Conservation (phyloP, 2,113 vertebrate genomes). For the Clupea harengus region DNA sequence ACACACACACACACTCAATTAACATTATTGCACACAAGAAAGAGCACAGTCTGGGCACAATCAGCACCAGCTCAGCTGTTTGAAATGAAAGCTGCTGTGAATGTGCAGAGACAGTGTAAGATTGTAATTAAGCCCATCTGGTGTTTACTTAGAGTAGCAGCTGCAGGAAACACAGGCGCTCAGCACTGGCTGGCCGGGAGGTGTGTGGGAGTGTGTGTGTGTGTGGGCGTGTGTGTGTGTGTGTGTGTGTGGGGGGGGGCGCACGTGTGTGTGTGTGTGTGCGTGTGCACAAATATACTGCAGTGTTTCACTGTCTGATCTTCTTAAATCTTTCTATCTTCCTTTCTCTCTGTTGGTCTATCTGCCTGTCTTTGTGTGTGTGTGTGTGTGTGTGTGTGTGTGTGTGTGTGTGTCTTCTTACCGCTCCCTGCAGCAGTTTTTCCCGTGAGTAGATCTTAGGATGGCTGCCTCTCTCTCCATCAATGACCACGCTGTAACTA, state of each 20-base stretch:
- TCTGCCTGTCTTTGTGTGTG: neutral
- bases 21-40: neutral
- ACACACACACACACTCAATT: neutral
- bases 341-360: neutral
- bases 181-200: neutral
- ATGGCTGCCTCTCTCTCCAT: constrained; percentile 90
- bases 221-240: neutral
- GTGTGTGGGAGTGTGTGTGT: too few relatives aligned
- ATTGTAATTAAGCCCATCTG: neutral
- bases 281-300: neutral
- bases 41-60: neutral
- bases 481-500: constrained; percentile 90
- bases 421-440: constrained; percentile 92
- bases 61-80: neutral
- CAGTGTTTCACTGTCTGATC: constrained; percentile 3
- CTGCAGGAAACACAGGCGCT: neutral
- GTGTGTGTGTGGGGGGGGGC: neutral
- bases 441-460: constrained; percentile 91
- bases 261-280: neutral
- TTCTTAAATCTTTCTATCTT: neutral
- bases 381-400: neutral
- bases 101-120: neutral
- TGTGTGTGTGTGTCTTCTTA: constrained; percentile 67
- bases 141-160: neutral
- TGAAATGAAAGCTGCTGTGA: neutral